Percentiles rank a stretch among this genome's conserved stretches.
These are phyloP conservation scores for Pollenia angustigena DNA, from an alignment of 2,888 invertebrate species.

Conservation along the genomic window DNA sequence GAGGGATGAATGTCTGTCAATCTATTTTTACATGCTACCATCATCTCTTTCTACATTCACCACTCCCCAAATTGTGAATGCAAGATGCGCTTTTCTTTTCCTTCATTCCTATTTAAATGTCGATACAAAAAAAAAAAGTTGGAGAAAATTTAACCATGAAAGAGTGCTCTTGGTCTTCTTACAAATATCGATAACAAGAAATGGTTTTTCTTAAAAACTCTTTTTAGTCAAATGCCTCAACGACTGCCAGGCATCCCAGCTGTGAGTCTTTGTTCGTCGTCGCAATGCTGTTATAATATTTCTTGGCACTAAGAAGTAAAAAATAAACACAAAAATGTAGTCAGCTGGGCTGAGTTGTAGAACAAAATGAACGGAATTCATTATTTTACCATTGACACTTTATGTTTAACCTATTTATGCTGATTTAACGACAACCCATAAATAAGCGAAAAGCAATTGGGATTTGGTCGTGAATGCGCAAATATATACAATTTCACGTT, in stretches of 20 bases:
- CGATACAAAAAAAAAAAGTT: conserved; percentile 25
- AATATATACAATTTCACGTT: conserved; percentile 46
- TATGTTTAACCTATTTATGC: conserved; percentile 83
- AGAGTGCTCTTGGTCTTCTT: conserved; percentile 51
- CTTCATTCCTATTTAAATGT: conserved; percentile 69
- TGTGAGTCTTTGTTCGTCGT: background rate
- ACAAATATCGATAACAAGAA: conserved; percentile 60
- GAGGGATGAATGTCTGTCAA: conserved; percentile 40
- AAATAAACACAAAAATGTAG: background rate
- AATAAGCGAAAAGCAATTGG: conserved; percentile 78
- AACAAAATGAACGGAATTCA: conserved; percentile 76
- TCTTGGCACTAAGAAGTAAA: conserved; percentile 15
- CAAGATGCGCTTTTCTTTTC: conserved; percentile 18
- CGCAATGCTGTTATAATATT: conserved; percentile 53
- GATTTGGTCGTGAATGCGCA: conserved; percentile 69
- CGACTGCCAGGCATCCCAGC: conserved; percentile 3
- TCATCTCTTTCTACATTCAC: background rate
- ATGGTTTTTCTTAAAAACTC: conserved; percentile 46
- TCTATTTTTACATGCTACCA: conserved; percentile 31
- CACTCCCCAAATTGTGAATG: background rate
- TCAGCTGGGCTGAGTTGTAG: background rate
- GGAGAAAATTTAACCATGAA: conserved; percentile 57
- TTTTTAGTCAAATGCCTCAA: background rate
- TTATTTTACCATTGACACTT: conserved; percentile 82
- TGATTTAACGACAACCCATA: conserved; percentile 82